phyloP scores from a whole-genome alignment of 1,140 invertebrate genomes.

The Drosophila tsacasi region DNA sequence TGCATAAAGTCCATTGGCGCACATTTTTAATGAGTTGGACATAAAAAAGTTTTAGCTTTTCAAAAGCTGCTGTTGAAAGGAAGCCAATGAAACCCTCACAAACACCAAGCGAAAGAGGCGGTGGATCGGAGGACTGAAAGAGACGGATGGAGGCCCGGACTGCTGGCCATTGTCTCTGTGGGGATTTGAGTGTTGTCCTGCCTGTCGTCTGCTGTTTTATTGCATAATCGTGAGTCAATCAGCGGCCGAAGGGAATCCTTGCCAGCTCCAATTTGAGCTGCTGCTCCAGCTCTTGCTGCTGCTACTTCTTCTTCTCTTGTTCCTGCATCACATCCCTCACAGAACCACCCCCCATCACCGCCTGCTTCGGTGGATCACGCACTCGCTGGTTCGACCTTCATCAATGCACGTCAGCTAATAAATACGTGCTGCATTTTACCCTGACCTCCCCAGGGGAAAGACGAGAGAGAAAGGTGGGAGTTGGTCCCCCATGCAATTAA shows the following conservation, averaged over 20 bases:
- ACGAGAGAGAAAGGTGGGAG: neutral
- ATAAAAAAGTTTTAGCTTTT: constrained; percentile 82
- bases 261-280: neutral
- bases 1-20: constrained; percentile 74
- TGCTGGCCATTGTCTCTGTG: constrained; percentile 56
- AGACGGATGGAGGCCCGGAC: neutral
- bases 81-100: constrained; percentile 69
- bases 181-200: constrained; percentile 64
- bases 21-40: constrained; percentile 84
- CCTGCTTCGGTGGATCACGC: constrained; percentile 36
- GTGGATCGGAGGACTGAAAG: constrained; percentile 1
- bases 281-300: neutral
- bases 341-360: neutral
- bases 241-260: constrained; percentile 50
- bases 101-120: constrained; percentile 11
- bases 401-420: constrained; percentile 82
- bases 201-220: constrained; percentile 72
- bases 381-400: constrained; percentile 60
- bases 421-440: constrained; percentile 73
- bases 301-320: neutral
- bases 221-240: constrained; percentile 84
- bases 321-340: neutral
- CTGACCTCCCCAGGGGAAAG: constrained; percentile 1
- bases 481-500: constrained; percentile 58
- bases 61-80: constrained; percentile 75